phyloP scores from a whole-genome alignment of 1,140 invertebrate genomes.

The Zaprionus tsacasi region DNA sequence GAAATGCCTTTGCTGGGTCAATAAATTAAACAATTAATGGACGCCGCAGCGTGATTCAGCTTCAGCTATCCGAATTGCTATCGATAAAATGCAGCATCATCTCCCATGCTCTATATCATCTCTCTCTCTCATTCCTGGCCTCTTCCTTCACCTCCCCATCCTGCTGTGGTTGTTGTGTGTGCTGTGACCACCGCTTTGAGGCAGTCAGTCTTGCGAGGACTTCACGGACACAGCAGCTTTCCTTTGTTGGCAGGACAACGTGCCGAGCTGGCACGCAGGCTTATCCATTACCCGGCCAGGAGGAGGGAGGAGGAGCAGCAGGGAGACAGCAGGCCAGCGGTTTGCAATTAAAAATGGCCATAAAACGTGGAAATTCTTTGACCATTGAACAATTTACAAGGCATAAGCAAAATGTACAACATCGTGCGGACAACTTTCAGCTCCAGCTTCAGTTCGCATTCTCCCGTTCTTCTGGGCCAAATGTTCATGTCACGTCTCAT shows the following conservation, averaged over 20 bases:
- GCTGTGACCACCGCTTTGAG: not conserved
- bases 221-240: not conserved
- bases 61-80: constrained; percentile 17
- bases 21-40: constrained; percentile 77
- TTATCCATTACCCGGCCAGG: constrained; percentile 24
- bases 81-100: constrained; percentile 70
- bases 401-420: constrained; percentile 66
- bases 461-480: constrained; percentile 10
- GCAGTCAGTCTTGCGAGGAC: constrained; percentile 1
- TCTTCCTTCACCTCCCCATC: not conserved
- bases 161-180: not conserved
- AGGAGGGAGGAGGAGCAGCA: not conserved
- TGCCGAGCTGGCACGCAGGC: constrained; percentile 13
- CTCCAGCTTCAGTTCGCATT: not conserved
- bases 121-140: not conserved
- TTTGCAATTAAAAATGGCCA: constrained; percentile 45
- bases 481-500: constrained; percentile 61
- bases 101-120: constrained; percentile 3
- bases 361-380: constrained; percentile 50
- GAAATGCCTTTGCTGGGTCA: constrained; percentile 49
- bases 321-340: not conserved
- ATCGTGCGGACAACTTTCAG: constrained; percentile 59
- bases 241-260: constrained; percentile 8
- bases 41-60: constrained; percentile 28
- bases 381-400: constrained; percentile 72